Evolutionary conservation across 2,888 invertebrate genomes (phyloP), one percentile per base, ranked within the genome.

Genomic region (Rhagonycha fulva): DNA sequence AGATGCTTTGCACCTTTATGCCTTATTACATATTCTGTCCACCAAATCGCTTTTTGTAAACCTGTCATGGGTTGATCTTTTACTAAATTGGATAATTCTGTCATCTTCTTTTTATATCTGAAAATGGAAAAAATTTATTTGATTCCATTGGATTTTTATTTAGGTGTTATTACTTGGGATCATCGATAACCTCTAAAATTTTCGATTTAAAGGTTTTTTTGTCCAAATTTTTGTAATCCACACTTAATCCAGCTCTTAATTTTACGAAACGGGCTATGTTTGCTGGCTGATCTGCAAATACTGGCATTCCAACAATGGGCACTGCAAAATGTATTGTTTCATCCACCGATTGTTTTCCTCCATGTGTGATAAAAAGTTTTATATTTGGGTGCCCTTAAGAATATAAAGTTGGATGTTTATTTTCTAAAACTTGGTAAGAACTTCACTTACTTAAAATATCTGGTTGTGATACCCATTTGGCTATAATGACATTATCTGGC

Each of bases 1-100:
- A 84, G 77, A 71, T 82, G 81, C 63, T 78, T 78, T 0, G 82
- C 82, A n/a, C 83, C 84, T 72, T 79, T 81, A 62, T 84, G 77
- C 67, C 83, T 80, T 10, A 85, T 79, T 11, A 83, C 81, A 73
- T 83, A 85, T 77, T 85, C 84, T 7, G 82, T 83, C 82, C 83
- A 84, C 81, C 83, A 84, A 19, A 84, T 78, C 7, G 84, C 83
- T 61, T 80, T 76, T 14, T 84, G 80, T n/a, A 84, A 70, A 9
- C 83, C 80, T 3, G 79, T 76, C 77, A 82, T 80, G 30, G 84
- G 83, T 75, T 83, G 80, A 63, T 85, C 85, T 63, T 74, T 66
- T 7, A 82, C 72, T 12, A 83, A 61, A 14, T 76, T 60, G 1
- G 79, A 72, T 2, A 82, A 66, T 47, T 79, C 70, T 10, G 14